These are phyloP conservation scores for Mongoloraphidia duomilia DNA, from an alignment of 2,888 invertebrate genomes.

Conservation along the genomic window DNA sequence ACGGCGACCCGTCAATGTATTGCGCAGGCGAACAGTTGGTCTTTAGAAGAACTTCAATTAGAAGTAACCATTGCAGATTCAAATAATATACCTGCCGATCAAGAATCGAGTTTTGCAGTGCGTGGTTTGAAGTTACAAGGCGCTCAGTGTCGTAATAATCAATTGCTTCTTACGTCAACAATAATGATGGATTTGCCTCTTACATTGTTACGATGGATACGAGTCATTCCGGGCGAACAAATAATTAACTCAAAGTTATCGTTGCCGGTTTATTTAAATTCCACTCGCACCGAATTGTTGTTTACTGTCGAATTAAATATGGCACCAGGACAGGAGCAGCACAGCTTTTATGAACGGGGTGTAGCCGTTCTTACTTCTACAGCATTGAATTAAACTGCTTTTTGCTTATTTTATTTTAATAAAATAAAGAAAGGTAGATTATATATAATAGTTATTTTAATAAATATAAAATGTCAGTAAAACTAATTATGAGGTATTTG, in stretches of 20 bases:
- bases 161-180: conserved; percentile 78
- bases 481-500: too few species aligned
- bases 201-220: conserved; percentile 78
- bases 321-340: conserved; percentile 79
- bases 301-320: conserved; percentile 92
- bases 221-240: conserved; percentile 24
- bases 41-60: conserved; percentile 85
- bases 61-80: conserved; percentile 57
- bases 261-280: conserved; percentile 93
- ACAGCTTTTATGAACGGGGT: conserved; percentile 96
- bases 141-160: conserved; percentile 83
- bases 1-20: conserved; percentile 98
- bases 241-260: conserved; percentile 51
- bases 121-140: conserved; percentile 84
- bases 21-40: conserved; percentile 93
- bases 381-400: conserved; percentile 52
- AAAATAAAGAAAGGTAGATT: background rate
- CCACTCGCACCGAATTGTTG: conserved; percentile 83
- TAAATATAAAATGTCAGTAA: background rate
- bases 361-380: conserved; percentile 93
- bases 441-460: background rate
- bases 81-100: conserved; percentile 25
- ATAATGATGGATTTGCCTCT: conserved; percentile 89
- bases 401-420: background rate
- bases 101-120: conserved; percentile 32